Conservation (phyloP, 2,888 invertebrate genomes). For the Trypoxylon attenuatum region DNA sequence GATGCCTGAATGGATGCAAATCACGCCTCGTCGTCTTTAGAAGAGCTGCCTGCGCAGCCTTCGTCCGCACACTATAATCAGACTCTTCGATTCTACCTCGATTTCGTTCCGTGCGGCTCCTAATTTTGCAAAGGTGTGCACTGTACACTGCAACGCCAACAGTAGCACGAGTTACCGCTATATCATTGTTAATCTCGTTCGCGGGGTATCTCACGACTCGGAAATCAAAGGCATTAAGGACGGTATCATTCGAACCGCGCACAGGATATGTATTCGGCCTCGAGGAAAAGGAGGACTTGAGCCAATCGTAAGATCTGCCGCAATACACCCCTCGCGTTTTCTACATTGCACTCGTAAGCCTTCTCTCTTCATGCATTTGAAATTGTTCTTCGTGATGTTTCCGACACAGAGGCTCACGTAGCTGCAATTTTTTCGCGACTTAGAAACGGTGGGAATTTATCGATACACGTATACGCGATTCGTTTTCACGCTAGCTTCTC, state of each 20-base stretch:
- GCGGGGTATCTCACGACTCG: too few relatives aligned
- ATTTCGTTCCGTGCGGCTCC: too few relatives aligned
- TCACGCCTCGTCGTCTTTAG: too few relatives aligned
- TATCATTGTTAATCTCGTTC: neutral
- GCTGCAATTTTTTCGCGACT: slow-evolving; percentile 33
- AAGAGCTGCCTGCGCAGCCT: too few relatives aligned
- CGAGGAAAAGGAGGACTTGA: neutral
- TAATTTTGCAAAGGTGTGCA: too few relatives aligned
- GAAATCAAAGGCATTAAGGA: too few relatives aligned
- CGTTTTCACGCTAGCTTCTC: neutral
- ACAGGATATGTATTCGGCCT: neutral
- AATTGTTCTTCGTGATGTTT: slow-evolving; percentile 16
- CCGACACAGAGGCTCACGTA: slow-evolving; percentile 27
- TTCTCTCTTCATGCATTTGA: slow-evolving; percentile 22
- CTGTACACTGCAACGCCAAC: too few relatives aligned
- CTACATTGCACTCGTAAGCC: slow-evolving; percentile 18
- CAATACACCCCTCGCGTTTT: slow-evolving; percentile 4
- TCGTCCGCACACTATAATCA: slow-evolving; percentile 46
- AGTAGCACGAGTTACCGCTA: too few relatives aligned
- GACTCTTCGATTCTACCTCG: slow-evolving; percentile 34
- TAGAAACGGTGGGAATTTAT: slow-evolving; percentile 28
- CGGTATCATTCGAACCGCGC: neutral
- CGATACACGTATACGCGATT: slow-evolving; percentile 8
- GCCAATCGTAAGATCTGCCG: neutral
- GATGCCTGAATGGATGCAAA: slow-evolving; percentile 32